These are phyloP conservation scores for Rhopalosiphum padi DNA, from an alignment of 1,140 invertebrate genomes.

Conservation along the genomic window DNA sequence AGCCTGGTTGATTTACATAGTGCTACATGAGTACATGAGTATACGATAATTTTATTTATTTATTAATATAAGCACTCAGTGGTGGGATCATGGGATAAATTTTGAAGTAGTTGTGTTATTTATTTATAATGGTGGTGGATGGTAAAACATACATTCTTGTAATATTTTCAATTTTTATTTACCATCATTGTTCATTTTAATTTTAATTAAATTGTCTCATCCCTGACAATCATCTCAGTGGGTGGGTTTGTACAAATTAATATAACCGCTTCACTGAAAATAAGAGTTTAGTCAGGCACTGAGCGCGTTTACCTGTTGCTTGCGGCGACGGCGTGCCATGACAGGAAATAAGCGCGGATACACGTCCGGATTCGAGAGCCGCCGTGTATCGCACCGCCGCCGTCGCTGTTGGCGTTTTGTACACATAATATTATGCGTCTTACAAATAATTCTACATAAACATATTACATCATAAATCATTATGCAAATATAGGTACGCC, in stretches of 20 bases:
- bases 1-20: no score
- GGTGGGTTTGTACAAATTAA: background rate
- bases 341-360: conserved; percentile 6
- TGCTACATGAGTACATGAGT: no score
- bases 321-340: background rate
- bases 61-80: background rate
- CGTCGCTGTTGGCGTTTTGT: background rate
- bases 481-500: background rate
- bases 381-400: background rate
- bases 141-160: no score
- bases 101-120: background rate
- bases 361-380: background rate
- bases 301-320: background rate
- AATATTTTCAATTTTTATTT: no score
- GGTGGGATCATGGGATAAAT: background rate
- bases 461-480: conserved; percentile 14
- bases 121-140: background rate
- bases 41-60: no score
- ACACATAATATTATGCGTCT: background rate
- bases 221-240: background rate
- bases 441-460: background rate
- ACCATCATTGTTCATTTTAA: background rate
- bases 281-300: background rate
- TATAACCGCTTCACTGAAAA: background rate
- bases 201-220: background rate